Evolutionary conservation across 2,113 vertebrate species (phyloP), one percentile per base, ranked within the genome.

Genomic region (Siphamia tubifer): DNA sequence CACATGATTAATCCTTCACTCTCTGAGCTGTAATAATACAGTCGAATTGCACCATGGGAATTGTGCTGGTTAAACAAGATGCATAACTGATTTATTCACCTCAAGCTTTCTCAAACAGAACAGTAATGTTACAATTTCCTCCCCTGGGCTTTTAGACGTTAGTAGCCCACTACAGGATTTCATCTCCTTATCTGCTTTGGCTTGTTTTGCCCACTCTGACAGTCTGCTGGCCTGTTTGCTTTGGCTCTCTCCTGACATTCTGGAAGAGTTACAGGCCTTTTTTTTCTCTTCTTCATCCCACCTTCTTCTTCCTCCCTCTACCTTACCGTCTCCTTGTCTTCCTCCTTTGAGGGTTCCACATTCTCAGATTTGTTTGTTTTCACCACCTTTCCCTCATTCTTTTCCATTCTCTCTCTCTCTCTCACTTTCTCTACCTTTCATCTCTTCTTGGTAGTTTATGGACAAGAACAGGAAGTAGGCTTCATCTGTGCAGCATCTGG

Each of bases 351-450:
- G 55, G 35, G 56, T 42, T 48, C 40, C 77, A 89, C 15, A 84
- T 84, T 81, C 86, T 83, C 81, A 85, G 0, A 79, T 93, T 79
- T 89, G 36, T 79, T 65, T 61, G 34, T 71, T 61, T 68, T 57
- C 23, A 45, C 15, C 34, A 31, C 13, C 27, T 15, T 27, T 28
- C 16, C 8, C 10, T 31, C 0, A n/a, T 13, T 21, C 9, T 23
- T 56, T 30, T 54, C 27, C 24, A 5, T 31, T 12, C 0, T 34
- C 24, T 49, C 35, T 6, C 5, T 15, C 20, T 21, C 19, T n/a
- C 32, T 40, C 6, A n/a, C n/a, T n/a, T n/a, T 42, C 19, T 51
- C 13, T 16, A 10, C 6, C 3, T 20, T 15, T 55, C 5, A 44
- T n/a, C 8, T 3, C 6, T 71, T 77, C 68, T 39, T 3, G 10